Conservation (phyloP, 2,113 vertebrate species). For the Nyctereutes procyonoides region DNA sequence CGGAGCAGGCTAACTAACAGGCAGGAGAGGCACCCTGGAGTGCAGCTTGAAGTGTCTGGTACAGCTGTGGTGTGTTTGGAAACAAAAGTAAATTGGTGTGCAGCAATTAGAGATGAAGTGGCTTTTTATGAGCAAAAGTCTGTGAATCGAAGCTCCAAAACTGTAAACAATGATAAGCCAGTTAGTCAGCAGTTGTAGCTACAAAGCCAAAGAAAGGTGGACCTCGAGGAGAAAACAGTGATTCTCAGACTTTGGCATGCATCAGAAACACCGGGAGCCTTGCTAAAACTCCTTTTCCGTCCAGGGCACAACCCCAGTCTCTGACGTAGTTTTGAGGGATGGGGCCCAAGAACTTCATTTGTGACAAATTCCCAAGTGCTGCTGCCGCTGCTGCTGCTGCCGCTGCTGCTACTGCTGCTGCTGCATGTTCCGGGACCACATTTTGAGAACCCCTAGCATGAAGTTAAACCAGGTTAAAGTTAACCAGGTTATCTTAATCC, state of each 20-base stretch:
- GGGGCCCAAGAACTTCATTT: background rate
- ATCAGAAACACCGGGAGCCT: background rate
- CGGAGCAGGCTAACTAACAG: background rate
- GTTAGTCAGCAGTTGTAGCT: background rate
- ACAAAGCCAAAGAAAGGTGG: background rate
- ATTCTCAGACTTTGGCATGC: background rate
- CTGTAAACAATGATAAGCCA: background rate
- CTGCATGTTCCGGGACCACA: background rate
- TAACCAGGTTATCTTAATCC: background rate
- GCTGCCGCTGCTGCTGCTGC: background rate
- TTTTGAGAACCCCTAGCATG: background rate
- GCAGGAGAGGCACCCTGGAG: background rate
- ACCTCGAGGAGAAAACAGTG: background rate
- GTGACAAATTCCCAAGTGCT: background rate
- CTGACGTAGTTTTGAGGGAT: background rate
- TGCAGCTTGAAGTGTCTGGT: background rate
- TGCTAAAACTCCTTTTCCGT: background rate
- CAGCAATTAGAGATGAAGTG: conserved; percentile 46
- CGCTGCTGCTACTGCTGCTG: background rate
- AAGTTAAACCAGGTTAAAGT: background rate
- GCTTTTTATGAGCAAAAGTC: background rate
- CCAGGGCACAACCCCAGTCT: background rate
- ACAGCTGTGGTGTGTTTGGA: conserved; percentile 63
- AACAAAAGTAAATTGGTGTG: conserved; percentile 52
- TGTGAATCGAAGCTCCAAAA: background rate